Percentiles rank a stretch among this genome's conserved stretches.
Evolutionary conservation across 2,113 vertebrate species (phyloP).

Genomic region (Taurulus bubalis): DNA sequence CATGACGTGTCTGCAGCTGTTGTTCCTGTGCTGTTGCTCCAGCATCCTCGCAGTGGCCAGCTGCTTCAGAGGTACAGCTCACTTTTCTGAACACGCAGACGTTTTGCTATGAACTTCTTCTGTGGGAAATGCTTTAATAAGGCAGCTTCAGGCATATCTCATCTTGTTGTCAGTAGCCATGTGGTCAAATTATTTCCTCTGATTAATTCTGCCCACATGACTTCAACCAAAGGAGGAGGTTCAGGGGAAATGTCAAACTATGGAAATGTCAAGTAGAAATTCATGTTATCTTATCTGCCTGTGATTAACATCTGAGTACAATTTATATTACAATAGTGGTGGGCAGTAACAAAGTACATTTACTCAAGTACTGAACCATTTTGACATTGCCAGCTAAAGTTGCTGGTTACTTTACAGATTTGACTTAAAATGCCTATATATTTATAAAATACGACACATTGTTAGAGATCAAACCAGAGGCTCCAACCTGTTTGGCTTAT

Average conservation of each 20-base stretch:
- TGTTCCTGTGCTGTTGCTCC: conserved; percentile 42
- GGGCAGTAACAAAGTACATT: not conserved
- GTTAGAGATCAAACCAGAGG: too few relatives aligned
- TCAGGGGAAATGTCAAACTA: not conserved
- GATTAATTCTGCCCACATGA: not conserved
- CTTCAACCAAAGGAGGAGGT: not conserved
- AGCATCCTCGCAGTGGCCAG: not conserved
- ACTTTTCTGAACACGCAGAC: fast-evolving
- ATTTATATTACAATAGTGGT: not conserved
- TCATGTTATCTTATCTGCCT: not conserved
- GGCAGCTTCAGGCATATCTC: not conserved
- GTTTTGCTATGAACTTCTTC: not conserved
- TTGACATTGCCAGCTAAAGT: not conserved
- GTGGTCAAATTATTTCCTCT: not conserved
- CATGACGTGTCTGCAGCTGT: conserved; percentile 42
- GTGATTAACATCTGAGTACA: not conserved
- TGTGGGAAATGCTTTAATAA: not conserved
- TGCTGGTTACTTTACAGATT: not conserved
- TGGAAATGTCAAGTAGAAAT: conserved; percentile 30
- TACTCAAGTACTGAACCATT: not conserved
- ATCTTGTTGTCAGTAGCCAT: not conserved
- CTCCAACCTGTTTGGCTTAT: too few relatives aligned
- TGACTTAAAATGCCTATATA: too few relatives aligned
- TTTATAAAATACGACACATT: too few relatives aligned
- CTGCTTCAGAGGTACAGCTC: conserved; percentile 28